A percentile compares a stretch with the other conserved stretches of the same genome.
Conservation (phyloP, 2,113 vertebrate species). For the Nansenia antarctica region DNA sequence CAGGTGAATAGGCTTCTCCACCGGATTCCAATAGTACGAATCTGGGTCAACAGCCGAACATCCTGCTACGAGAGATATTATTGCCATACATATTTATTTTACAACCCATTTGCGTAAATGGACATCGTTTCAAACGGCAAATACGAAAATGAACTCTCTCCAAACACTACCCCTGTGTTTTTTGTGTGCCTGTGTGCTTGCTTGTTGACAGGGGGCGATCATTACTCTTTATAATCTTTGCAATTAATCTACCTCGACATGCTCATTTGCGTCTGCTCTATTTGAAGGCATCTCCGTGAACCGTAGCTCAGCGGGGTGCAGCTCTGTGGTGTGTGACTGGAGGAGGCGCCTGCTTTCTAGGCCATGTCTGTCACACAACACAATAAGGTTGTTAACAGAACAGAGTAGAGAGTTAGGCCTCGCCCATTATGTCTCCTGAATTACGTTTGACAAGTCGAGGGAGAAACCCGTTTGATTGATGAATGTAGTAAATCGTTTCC, state of each 20-base stretch:
- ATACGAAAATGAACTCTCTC: too few species aligned
- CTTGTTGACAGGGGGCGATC: constrained; percentile 60
- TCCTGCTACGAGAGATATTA: too few species aligned
- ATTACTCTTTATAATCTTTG: constrained; percentile 59
- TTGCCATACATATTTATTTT: too few species aligned
- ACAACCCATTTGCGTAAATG: too few species aligned
- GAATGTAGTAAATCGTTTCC: constrained; percentile 75
- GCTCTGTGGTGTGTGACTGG: constrained; percentile 26
- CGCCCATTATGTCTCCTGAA: constrained; percentile 64
- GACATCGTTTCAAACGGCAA: too few species aligned
- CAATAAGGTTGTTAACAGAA: constrained; percentile 58
- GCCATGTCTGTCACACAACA: constrained; percentile 67
- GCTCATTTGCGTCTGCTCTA: constrained; percentile 68
- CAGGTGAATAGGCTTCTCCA: too few species aligned
- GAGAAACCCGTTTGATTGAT: constrained; percentile 75
- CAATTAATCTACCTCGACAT: constrained; percentile 74
- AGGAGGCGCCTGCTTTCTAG: constrained; percentile 58
- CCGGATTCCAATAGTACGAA: too few species aligned
- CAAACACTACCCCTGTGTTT: constrained; percentile 39
- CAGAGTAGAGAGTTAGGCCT: constrained; percentile 56
- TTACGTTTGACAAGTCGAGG: constrained; percentile 71
- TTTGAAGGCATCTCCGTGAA: constrained; percentile 66
- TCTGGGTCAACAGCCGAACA: too few species aligned
- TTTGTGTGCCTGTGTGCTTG: constrained; percentile 36
- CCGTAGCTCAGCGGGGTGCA: constrained; percentile 59